Evolutionary conservation across 2,797 vertebrate species (phyloP).

Genomic region (Bucorvus abyssinicus): DNA sequence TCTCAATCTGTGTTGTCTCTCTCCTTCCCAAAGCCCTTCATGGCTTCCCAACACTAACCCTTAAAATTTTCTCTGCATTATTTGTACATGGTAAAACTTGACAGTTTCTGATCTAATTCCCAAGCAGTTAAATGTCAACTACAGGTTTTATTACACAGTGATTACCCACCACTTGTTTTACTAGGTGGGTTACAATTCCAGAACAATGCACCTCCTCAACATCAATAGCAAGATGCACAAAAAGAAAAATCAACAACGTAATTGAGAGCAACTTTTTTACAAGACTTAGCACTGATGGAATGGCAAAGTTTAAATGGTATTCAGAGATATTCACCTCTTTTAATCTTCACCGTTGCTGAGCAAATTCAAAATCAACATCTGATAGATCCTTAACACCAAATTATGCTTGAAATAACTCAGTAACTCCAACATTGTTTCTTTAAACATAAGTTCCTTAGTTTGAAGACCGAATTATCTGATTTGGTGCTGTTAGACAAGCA

Average conservation of each 20-base stretch:
- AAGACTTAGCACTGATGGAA: not conserved
- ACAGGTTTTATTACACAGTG: not conserved
- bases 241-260: not conserved
- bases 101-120: not conserved
- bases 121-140: not conserved
- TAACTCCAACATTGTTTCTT: not conserved
- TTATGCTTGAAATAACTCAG: not conserved
- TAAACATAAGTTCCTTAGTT: not conserved
- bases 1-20: not conserved
- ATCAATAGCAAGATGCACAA: not conserved
- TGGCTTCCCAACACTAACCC: not conserved
- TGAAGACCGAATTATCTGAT: not conserved
- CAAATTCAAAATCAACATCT: not conserved
- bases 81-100: not conserved
- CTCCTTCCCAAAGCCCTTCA: not conserved
- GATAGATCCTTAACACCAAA: not conserved
- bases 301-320: not conserved
- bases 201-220: not conserved
- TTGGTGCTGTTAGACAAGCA: not conserved
- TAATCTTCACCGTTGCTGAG: not conserved
- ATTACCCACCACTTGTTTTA: not conserved
- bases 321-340: not conserved
- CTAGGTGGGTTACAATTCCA: not conserved
- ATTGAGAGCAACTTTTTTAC: not conserved
- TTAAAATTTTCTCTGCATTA: not conserved